Conservation (phyloP, 2,888 invertebrate species). For the Syritta pipiens region DNA sequence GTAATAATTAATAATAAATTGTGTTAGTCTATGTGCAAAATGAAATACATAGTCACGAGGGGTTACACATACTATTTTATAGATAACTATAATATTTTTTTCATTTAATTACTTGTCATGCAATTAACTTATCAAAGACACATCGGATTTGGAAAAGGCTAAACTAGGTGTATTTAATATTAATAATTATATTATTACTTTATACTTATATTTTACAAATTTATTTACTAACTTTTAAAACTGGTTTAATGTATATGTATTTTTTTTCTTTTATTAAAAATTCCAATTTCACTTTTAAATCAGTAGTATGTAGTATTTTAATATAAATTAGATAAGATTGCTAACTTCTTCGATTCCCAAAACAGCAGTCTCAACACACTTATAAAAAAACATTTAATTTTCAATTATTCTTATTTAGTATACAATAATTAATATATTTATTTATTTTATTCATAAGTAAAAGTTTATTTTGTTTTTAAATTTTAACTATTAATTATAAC, state of each 20-base stretch:
- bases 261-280: neutral
- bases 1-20: slow-evolving; percentile 26
- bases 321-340: slow-evolving; percentile 10
- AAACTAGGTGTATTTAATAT: slow-evolving; percentile 35
- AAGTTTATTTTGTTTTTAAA: neutral
- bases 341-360: slow-evolving; percentile 35
- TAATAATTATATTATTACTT: slow-evolving; percentile 5
- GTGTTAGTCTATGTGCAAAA: slow-evolving; percentile 58
- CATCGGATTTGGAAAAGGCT: slow-evolving; percentile 68
- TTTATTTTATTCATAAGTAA: neutral
- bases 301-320: slow-evolving; percentile 3
- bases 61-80: slow-evolving; percentile 13
- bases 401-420: neutral
- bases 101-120: slow-evolving; percentile 41
- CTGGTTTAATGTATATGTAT: neutral
- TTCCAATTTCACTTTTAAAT: slow-evolving; percentile 19
- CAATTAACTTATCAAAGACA: slow-evolving; percentile 65
- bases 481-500: neutral
- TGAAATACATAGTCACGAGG: slow-evolving; percentile 32
- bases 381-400: slow-evolving; percentile 2
- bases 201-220: slow-evolving; percentile 25
- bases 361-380: slow-evolving; percentile 26
- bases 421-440: too few relatives aligned
- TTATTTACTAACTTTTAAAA: slow-evolving; percentile 22
- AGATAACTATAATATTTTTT: slow-evolving; percentile 4